A percentile compares a stretch with the other conserved stretches of the same genome.
Evolutionary conservation across 2,797 vertebrate species (phyloP).

Genomic region (Eulemur rubriventer): DNA sequence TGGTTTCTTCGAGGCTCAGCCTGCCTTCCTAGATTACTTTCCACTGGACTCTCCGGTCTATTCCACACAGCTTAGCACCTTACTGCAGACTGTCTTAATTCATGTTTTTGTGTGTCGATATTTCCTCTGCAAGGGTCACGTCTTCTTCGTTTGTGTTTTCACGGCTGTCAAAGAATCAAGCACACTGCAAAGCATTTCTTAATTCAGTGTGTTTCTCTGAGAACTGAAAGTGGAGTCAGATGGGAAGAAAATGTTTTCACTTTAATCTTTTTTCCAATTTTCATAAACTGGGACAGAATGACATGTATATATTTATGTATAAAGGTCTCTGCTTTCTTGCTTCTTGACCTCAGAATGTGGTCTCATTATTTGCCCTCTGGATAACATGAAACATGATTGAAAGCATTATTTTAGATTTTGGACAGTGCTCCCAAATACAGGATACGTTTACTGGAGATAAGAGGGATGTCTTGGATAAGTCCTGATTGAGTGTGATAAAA

Average conservation of each 20-base stretch:
- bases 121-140: neutral
- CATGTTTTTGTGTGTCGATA: neutral
- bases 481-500: neutral
- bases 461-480: neutral
- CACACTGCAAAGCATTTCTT: neutral
- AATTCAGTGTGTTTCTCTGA: neutral
- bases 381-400: neutral
- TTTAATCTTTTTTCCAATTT: neutral
- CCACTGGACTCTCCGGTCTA: neutral
- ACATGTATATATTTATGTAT: neutral
- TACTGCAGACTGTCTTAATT: neutral
- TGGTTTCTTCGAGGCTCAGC: neutral
- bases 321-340: neutral
- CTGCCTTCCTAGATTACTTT: neutral
- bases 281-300: neutral
- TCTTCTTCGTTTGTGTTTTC: neutral
- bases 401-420: conserved; percentile 15
- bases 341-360: neutral
- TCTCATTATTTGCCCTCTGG: neutral
- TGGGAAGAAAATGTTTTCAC: neutral
- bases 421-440: neutral
- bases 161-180: neutral
- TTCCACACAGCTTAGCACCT: neutral
- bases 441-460: neutral
- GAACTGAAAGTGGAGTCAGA: neutral